Evolutionary conservation across 2,888 invertebrate species (phyloP).

Genomic region (Polyommatus iphigenia): DNA sequence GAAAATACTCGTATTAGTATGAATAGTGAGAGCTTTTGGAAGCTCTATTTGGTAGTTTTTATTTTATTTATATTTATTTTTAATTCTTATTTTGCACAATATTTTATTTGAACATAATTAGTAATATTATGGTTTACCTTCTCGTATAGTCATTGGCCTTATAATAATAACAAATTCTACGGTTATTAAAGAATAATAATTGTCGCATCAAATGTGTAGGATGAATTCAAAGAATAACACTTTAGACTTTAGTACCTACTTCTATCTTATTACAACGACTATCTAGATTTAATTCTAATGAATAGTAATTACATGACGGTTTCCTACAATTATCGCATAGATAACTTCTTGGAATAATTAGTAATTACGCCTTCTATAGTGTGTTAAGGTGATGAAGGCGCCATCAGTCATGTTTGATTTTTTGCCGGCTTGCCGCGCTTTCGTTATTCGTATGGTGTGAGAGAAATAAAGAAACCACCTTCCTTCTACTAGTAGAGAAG

Average conservation of each 20-base stretch:
- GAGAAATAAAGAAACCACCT: neutral
- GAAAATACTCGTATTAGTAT: too few species aligned
- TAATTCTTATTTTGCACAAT: too few species aligned
- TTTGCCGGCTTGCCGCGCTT: slow-evolving; percentile 17
- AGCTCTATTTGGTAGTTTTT: too few species aligned
- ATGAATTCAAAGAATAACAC: neutral
- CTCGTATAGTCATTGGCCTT: too few species aligned
- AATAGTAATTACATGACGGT: neutral
- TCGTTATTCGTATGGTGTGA: slow-evolving; percentile 15
- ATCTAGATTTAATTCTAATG: slow-evolving; percentile 10
- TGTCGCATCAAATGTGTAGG: neutral
- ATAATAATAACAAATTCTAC: neutral
- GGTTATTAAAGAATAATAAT: neutral
- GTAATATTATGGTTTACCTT: too few species aligned
- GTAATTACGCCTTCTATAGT: slow-evolving; percentile 11
- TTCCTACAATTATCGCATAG: slow-evolving; percentile 17
- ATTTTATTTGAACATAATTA: too few species aligned
- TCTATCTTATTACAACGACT: slow-evolving; percentile 1
- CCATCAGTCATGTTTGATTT: neutral
- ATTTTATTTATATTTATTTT: too few species aligned
- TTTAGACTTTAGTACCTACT: neutral
- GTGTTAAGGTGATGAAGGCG: slow-evolving; percentile 3
- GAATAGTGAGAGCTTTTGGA: too few species aligned
- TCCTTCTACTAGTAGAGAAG: neutral
- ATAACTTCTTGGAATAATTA: slow-evolving; percentile 24